Percentiles rank a stretch among this genome's conserved stretches.
Evolutionary conservation across 2,797 vertebrate species (phyloP).

Genomic region (Aplochiton taeniatus): DNA sequence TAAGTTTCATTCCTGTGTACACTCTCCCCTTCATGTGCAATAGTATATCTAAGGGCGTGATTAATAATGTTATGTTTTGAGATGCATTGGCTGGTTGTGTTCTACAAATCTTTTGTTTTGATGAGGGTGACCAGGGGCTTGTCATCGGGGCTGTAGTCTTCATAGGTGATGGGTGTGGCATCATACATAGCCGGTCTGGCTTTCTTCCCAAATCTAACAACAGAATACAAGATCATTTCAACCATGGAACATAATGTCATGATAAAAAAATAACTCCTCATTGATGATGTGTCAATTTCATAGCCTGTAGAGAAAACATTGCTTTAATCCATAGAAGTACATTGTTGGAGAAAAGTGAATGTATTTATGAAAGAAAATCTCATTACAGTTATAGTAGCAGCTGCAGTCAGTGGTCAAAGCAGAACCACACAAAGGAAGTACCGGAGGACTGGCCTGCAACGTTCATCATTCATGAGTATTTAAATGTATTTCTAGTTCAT

Average conservation of each 20-base stretch:
- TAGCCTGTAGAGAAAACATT: too few species aligned
- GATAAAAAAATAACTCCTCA: neutral
- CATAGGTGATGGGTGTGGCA: slow-evolving; percentile 93
- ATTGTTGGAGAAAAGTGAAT: too few species aligned
- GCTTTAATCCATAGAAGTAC: too few species aligned
- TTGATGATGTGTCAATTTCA: too few species aligned
- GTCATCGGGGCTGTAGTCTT: slow-evolving; percentile 98
- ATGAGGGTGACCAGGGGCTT: slow-evolving; percentile 98
- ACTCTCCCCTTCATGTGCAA: slow-evolving; percentile 17
- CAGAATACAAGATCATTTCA: too few species aligned
- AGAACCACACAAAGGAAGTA: too few species aligned
- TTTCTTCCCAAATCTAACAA: slow-evolving; percentile 96
- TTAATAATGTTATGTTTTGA: slow-evolving; percentile 18
- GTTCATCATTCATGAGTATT: too few species aligned
- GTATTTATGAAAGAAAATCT: too few species aligned
- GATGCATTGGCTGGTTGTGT: slow-evolving; percentile 64
- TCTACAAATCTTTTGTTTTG: slow-evolving; percentile 99
- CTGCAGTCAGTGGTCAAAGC: too few species aligned
- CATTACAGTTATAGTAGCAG: too few species aligned
- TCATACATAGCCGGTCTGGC: slow-evolving; percentile 97
- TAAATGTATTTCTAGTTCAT: too few species aligned
- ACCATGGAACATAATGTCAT: neutral
- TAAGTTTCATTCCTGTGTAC: slow-evolving; percentile 22
- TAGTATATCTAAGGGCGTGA: slow-evolving; percentile 6
- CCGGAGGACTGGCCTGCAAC: too few species aligned